Evolutionary conservation across 2,113 vertebrate species (phyloP).

Genomic region (Sylvilagus bachmani): DNA sequence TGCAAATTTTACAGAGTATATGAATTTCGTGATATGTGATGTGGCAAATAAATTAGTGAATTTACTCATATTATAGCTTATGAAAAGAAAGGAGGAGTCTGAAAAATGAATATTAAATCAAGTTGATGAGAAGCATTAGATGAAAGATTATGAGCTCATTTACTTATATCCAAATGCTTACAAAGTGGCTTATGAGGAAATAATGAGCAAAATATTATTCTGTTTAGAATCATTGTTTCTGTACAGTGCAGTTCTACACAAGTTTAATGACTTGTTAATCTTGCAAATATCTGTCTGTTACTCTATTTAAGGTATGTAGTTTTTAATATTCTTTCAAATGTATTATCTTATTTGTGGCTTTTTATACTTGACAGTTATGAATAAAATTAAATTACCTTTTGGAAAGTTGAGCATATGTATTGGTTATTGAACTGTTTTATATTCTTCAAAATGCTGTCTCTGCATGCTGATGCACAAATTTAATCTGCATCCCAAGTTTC

Average conservation of each 20-base stretch:
- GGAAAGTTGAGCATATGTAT: conserved; percentile 24
- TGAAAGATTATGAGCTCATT: neutral
- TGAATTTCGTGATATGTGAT: neutral
- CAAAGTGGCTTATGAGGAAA: neutral
- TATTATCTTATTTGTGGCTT: conserved; percentile 62
- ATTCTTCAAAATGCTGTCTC: conserved; percentile 14
- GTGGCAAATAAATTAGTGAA: neutral
- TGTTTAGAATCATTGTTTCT: neutral
- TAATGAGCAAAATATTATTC: neutral
- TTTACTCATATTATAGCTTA: neutral
- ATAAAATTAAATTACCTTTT: conserved; percentile 71
- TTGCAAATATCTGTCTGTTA: conserved; percentile 52
- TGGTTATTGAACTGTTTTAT: conserved; percentile 64
- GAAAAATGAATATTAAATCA: too few species aligned
- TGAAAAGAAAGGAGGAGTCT: neutral
- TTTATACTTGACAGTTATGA: conserved; percentile 69
- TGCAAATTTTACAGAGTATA: neutral
- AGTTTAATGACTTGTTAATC: conserved; percentile 76
- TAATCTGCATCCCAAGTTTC: neutral
- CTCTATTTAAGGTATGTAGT: conserved; percentile 50
- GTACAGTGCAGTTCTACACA: neutral
- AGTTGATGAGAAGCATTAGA: neutral
- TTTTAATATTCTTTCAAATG: conserved; percentile 73
- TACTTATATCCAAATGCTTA: neutral
- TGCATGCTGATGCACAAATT: conserved; percentile 44